These are phyloP conservation scores for Bibio marci DNA, from an alignment of 2,888 invertebrate species.

Conservation along the genomic window DNA sequence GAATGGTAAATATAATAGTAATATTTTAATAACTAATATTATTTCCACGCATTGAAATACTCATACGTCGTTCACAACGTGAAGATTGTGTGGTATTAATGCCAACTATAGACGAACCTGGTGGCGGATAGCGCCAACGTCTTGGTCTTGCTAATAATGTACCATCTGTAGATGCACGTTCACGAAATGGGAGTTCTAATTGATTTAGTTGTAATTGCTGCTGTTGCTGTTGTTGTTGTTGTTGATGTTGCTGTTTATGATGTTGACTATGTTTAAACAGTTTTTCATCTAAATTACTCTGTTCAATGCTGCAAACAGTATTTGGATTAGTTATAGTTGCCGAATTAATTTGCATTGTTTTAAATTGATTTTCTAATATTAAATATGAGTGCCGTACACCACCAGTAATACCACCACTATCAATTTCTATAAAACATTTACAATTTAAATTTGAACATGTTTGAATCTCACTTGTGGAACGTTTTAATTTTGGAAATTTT, in stretches of 20 bases:
- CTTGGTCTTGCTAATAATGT: slow-evolving; percentile 40
- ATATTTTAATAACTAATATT: slow-evolving; percentile 30
- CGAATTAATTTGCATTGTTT: slow-evolving; percentile 2
- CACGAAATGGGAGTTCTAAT: slow-evolving; percentile 51
- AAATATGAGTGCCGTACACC: slow-evolving; percentile 24
- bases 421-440: too few relatives aligned
- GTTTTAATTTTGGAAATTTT: slow-evolving; percentile 46
- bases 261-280: slow-evolving; percentile 41
- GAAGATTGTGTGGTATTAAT: slow-evolving; percentile 34
- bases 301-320: background rate
- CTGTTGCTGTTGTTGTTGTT: slow-evolving; percentile 29
- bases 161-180: slow-evolving; percentile 59
- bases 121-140: slow-evolving; percentile 38
- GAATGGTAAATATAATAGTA: too few relatives aligned
- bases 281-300: too few relatives aligned
- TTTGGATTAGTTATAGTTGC: background rate
- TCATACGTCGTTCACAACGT: slow-evolving; percentile 50
- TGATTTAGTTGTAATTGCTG: slow-evolving; percentile 23
- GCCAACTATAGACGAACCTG: slow-evolving; percentile 25
- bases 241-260: slow-evolving; percentile 28
- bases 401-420: slow-evolving; percentile 24
- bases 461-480: slow-evolving; percentile 38
- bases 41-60: slow-evolving; percentile 47
- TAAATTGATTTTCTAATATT: slow-evolving; percentile 14
- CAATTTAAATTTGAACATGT: slow-evolving; percentile 30